Evolutionary conservation across 2,797 vertebrate species (phyloP).

Genomic region (Vultur gryphus): DNA sequence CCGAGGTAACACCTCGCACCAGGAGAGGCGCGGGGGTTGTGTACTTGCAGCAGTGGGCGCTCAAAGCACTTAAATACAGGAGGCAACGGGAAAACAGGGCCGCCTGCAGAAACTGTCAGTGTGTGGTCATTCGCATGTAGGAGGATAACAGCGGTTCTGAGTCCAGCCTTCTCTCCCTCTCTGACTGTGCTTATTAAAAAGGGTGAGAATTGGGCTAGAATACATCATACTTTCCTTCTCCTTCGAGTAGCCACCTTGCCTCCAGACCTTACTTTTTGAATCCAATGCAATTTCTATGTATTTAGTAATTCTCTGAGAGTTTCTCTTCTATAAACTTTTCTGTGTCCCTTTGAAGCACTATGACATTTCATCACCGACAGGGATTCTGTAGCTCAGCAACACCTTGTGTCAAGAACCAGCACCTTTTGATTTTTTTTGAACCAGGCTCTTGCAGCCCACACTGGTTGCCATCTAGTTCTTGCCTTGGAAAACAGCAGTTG

Average conservation of each 20-base stretch:
- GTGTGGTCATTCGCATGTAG: accelerated
- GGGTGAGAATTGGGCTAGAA: accelerated
- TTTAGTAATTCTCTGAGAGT: neutral
- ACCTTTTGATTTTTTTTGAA: neutral
- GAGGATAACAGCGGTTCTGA: accelerated
- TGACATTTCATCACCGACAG: accelerated
- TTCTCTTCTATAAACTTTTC: accelerated
- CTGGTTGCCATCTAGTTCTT: neutral
- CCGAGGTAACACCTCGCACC: accelerated
- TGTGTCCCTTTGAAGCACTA: accelerated
- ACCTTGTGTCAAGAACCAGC: neutral
- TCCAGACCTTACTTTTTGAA: neutral
- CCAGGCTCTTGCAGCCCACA: neutral
- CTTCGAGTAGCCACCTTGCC: too few relatives aligned
- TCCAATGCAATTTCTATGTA: accelerated
- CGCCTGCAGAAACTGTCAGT: accelerated
- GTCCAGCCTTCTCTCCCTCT: accelerated
- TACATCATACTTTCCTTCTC: accelerated
- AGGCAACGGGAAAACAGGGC: accelerated
- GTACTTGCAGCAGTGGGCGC: accelerated
- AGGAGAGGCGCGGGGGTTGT: accelerated
- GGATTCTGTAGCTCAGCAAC: neutral
- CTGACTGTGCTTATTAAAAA: accelerated
- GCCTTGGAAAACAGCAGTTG: neutral
- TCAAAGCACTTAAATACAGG: accelerated